Percentiles rank a stretch among this genome's conserved stretches.
phyloP scores from a whole-genome alignment of 2,888 invertebrate genomes.

The Protonemura montana region DNA sequence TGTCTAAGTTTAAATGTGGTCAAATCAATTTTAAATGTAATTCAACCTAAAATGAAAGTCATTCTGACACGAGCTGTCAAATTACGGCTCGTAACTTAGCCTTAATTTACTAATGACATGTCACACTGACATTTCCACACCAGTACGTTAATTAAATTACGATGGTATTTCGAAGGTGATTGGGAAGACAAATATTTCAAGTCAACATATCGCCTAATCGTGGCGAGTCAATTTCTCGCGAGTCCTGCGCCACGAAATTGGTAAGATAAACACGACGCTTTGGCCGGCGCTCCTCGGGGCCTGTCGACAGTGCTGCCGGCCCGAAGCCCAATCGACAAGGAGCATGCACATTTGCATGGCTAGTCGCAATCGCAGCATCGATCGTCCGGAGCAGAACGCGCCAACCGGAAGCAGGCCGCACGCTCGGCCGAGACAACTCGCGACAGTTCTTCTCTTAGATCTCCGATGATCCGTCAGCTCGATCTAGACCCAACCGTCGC shows the following conservation, averaged over 20 bases:
- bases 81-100: not conserved
- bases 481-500: not conserved
- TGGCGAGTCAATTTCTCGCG: not conserved
- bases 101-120: not conserved
- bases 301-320: not conserved
- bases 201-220: constrained; percentile 3
- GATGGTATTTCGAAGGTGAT: not conserved
- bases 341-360: not conserved
- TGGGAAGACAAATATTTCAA: not conserved
- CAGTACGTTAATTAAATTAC: constrained; percentile 22
- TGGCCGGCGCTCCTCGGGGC: not conserved
- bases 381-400: not conserved
- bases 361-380: not conserved
- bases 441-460: not conserved
- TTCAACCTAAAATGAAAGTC: not conserved
- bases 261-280: not conserved
- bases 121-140: constrained; percentile 16
- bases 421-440: not conserved
- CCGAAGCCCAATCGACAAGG: not conserved
- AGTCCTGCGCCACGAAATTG: not conserved
- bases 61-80: constrained; percentile 12
- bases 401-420: not conserved
- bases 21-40: not conserved
- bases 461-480: not conserved
- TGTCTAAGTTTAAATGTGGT: not conserved